A percentile compares a stretch with the other conserved stretches of the same genome.
phyloP scores from a whole-genome alignment of 2,113 vertebrate species.

The Neolamprologus brichardi region DNA sequence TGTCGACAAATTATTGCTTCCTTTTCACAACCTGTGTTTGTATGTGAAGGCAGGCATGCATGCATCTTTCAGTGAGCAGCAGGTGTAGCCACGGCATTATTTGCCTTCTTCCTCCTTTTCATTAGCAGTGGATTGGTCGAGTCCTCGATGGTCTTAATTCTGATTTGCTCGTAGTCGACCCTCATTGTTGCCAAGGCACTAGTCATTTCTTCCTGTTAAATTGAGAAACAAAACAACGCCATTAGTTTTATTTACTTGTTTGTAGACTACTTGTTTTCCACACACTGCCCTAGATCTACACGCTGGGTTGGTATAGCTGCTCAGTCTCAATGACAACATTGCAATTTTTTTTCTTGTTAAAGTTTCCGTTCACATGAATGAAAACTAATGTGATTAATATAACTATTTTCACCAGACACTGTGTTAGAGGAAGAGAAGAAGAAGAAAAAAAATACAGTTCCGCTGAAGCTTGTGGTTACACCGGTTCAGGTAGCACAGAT shows the following conservation, averaged over 20 bases:
- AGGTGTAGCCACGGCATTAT: constrained; percentile 55
- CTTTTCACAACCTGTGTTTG: constrained; percentile 70
- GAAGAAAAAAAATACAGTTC: neutral
- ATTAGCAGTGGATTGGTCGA: constrained; percentile 92
- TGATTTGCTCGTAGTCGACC: constrained; percentile 96
- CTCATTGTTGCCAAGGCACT: constrained; percentile 98
- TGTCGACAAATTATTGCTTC: constrained; percentile 80
- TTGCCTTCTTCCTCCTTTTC: constrained; percentile 91
- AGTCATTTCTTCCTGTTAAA: constrained; percentile 94
- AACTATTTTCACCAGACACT: neutral
- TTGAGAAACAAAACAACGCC: neutral
- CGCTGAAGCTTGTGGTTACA: neutral
- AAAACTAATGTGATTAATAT: neutral
- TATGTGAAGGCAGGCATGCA: constrained; percentile 34
- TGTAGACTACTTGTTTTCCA: neutral
- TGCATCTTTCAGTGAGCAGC: constrained; percentile 58
- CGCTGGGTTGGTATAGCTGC: neutral
- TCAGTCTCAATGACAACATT: neutral
- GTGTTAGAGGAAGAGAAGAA: neutral
- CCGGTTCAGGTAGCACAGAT: neutral
- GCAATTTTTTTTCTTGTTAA: neutral
- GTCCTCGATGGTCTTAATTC: constrained; percentile 96
- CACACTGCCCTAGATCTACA: neutral
- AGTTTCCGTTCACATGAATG: neutral
- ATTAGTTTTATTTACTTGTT: neutral